Evolutionary conservation across 2,113 vertebrate species (phyloP).

Genomic region (Aegithalos caudatus): DNA sequence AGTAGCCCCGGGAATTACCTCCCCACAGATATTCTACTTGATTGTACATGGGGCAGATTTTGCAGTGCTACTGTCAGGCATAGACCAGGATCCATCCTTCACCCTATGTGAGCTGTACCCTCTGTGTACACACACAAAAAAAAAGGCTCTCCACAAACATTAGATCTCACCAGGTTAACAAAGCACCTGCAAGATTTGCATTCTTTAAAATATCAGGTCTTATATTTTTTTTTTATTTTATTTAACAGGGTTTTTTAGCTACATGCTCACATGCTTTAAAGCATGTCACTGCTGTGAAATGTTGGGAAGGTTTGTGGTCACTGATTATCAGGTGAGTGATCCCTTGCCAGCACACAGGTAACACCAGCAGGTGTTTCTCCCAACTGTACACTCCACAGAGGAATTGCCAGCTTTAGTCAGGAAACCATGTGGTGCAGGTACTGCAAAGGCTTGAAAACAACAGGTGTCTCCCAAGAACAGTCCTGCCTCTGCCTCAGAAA

Average conservation of each 20-base stretch:
- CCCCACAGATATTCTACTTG: background rate
- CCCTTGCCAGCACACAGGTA: rapidly evolving
- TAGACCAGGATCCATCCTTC: background rate
- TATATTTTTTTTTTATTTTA: background rate
- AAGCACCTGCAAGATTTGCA: background rate
- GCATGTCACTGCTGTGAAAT: background rate
- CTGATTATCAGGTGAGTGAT: background rate
- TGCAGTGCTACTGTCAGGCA: background rate
- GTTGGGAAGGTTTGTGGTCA: background rate
- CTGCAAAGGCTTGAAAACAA: background rate
- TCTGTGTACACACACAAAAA: background rate
- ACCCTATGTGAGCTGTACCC: background rate
- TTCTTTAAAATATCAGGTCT: background rate
- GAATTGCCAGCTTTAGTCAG: background rate
- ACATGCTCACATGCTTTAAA: background rate
- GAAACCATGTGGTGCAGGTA: background rate
- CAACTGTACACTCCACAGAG: background rate
- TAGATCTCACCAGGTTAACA: background rate
- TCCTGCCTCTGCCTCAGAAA: background rate
- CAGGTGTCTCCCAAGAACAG: background rate
- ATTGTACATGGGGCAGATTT: background rate
- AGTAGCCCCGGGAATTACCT: background rate
- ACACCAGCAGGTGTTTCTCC: background rate
- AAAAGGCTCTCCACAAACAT: background rate
- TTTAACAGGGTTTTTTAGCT: background rate